Percentiles rank a stretch among this genome's conserved stretches.
phyloP scores from a whole-genome alignment of 92 coral and sea anemone species.

The Palythoa caribaeorum region DNA sequence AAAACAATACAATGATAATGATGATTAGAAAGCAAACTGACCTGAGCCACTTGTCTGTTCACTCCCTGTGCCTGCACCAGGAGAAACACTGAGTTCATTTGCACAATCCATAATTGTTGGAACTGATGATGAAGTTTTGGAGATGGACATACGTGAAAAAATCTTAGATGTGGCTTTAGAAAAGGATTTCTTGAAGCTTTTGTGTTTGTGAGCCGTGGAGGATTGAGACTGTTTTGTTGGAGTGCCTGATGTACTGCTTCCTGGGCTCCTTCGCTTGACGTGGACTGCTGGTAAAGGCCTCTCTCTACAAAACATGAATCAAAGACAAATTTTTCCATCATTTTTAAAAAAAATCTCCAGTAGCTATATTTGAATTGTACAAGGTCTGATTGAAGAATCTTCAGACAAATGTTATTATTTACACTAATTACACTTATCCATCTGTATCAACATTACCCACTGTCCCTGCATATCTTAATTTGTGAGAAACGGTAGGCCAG shows the following conservation, averaged over 20 bases:
- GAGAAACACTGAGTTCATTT: conserved; percentile 63
- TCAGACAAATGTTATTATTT: no score
- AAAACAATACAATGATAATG: background rate
- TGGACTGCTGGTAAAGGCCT: conserved; percentile 88
- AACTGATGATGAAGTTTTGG: conserved; percentile 50
- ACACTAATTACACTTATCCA: no score
- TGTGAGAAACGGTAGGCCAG: no score
- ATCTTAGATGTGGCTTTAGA: conserved; percentile 91
- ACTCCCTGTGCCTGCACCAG: conserved; percentile 85
- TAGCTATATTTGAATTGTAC: no score
- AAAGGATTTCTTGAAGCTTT: conserved; percentile 88
- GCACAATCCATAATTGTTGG: conserved; percentile 54
- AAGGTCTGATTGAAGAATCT: no score
- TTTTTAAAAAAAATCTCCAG: background rate
- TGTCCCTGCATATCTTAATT: no score
- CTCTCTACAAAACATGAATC: conserved; percentile 63
- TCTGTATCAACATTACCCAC: no score
- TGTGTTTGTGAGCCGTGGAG: conserved; percentile 79
- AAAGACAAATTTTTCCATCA: background rate
- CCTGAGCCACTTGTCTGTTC: conserved; percentile 73
- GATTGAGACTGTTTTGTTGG: conserved; percentile 72
- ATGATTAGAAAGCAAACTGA: background rate
- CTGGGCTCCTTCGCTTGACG: conserved; percentile 67
- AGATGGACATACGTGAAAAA: conserved; percentile 82
- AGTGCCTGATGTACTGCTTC: conserved; percentile 62